Conservation (phyloP, 2,113 vertebrate species). For the Atrichornis clamosus region DNA sequence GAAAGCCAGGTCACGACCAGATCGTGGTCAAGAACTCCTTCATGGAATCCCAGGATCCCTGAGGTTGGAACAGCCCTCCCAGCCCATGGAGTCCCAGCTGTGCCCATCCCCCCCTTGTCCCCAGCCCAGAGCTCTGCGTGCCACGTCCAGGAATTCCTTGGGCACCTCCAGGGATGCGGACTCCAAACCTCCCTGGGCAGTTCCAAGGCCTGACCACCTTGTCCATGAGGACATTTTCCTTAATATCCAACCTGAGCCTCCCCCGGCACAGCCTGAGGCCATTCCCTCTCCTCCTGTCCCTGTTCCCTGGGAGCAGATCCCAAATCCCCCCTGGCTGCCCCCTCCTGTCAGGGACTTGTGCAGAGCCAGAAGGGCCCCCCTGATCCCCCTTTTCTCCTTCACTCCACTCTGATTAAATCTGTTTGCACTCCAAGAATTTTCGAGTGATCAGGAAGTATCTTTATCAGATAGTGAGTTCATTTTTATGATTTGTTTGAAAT, state of each 20-base stretch:
- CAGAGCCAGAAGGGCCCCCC: background rate
- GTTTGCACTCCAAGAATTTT: background rate
- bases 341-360: background rate
- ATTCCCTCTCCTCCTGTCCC: background rate
- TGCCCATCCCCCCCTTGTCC: background rate
- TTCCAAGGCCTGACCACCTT: background rate
- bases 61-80: background rate
- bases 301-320: background rate
- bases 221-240: background rate
- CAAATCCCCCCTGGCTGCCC: background rate
- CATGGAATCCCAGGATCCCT: rapidly evolving
- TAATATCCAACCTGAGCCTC: rapidly evolving
- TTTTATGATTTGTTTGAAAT: background rate
- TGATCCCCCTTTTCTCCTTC: background rate
- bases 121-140: background rate
- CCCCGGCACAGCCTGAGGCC: background rate
- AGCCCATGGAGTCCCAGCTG: rapidly evolving
- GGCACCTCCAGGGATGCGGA: background rate
- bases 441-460: background rate
- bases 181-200: background rate
- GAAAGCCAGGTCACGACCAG: rapidly evolving
- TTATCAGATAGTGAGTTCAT: background rate
- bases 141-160: background rate
- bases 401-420: background rate
- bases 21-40: rapidly evolving